Evolutionary conservation across 2,113 vertebrate species (phyloP).

Genomic region (Hemicordylus capensis): DNA sequence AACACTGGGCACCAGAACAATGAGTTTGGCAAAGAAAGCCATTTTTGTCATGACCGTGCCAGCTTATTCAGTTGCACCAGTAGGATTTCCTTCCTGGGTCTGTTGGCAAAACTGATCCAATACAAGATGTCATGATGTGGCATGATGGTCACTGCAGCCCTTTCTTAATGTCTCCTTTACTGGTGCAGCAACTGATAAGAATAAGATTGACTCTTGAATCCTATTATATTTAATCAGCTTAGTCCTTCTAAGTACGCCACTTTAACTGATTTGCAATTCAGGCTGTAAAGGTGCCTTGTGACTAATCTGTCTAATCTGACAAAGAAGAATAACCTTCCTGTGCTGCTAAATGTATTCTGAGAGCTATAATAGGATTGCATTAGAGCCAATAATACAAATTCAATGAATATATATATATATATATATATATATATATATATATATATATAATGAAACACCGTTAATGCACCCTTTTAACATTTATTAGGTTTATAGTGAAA

Average conservation of each 20-base stretch:
- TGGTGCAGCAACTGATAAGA: neutral
- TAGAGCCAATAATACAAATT: too few species aligned
- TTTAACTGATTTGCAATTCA: neutral
- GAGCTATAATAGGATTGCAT: neutral
- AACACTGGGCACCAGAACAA: too few species aligned
- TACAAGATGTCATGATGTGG: neutral
- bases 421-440: too few species aligned
- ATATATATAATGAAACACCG: neutral
- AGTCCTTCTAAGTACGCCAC: neutral
- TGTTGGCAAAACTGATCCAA: neutral
- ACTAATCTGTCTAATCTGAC: neutral
- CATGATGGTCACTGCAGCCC: neutral
- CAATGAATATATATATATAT: too few species aligned
- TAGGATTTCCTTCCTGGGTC: neutral
- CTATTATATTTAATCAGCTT: neutral
- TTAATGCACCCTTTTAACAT: neutral
- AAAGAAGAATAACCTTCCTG: neutral
- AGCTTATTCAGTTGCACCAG: neutral
- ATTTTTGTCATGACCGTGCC: too few species aligned
- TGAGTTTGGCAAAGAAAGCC: too few species aligned
- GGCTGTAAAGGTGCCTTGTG: neutral
- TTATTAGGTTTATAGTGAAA: neutral
- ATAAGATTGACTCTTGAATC: neutral
- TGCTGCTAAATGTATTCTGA: neutral
- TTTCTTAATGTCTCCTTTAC: neutral